Evolutionary conservation across 2,797 vertebrate species (phyloP).

Genomic region (Aulostomus chinensis): DNA sequence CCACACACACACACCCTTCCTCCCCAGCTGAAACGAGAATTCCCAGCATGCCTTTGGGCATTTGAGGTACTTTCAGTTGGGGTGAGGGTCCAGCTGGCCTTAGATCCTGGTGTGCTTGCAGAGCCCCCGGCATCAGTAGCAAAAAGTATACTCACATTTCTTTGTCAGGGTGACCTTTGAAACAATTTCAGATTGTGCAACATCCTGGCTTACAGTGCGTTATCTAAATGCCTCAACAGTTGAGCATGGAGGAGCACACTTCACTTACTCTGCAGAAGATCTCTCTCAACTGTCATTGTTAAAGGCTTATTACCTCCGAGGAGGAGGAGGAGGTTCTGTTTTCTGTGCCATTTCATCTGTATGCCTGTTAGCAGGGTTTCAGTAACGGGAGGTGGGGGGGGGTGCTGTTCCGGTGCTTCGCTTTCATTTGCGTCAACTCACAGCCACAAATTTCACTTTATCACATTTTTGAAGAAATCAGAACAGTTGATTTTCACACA

Average conservation of each 20-base stretch:
- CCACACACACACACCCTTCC: too few species aligned
- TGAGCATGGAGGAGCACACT: background rate
- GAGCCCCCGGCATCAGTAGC: constrained; percentile 4
- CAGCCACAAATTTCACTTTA: too few species aligned
- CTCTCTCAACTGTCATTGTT: background rate
- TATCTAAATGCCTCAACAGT: background rate
- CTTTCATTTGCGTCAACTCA: too few species aligned
- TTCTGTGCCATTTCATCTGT: too few species aligned
- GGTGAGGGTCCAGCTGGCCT: constrained; percentile 16
- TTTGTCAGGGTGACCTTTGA: constrained; percentile 12
- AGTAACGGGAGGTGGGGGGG: too few species aligned
- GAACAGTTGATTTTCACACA: too few species aligned
- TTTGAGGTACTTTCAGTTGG: constrained; percentile 7
- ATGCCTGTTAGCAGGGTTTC: too few species aligned
- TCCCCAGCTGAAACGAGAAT: constrained; percentile 29
- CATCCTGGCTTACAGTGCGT: background rate
- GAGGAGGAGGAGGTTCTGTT: too few species aligned
- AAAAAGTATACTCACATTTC: constrained; percentile 6
- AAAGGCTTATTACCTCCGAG: background rate
- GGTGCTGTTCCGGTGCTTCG: too few species aligned
- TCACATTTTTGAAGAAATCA: too few species aligned
- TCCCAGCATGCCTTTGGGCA: constrained; percentile 54
- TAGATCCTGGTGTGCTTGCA: constrained; percentile 24
- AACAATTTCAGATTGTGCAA: background rate
- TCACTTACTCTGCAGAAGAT: background rate